Conservation (phyloP, 2,888 invertebrate genomes). For the Acrocera orbiculus region DNA sequence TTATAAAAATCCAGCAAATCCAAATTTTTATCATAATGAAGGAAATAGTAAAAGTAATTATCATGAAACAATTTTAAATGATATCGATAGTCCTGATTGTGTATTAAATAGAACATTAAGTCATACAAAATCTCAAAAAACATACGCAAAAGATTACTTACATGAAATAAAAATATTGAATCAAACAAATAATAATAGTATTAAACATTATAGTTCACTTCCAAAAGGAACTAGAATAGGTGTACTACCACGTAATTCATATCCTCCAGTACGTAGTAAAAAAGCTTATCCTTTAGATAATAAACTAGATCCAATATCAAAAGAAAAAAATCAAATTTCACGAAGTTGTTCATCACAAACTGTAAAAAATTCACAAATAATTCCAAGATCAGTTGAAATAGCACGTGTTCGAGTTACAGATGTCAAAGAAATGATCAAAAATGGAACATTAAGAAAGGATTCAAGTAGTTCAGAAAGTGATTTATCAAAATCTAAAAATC, state of each 20-base stretch:
- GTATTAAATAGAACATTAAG: conserved; percentile 15
- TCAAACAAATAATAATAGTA: conserved; percentile 21
- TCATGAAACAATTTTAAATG: conserved; percentile 2
- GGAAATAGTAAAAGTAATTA: conserved; percentile 3
- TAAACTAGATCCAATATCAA: too few relatives aligned
- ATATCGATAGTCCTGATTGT: conserved; percentile 10
- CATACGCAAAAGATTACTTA: conserved; percentile 26
- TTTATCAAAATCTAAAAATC: conserved; percentile 34
- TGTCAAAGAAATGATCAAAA: conserved; percentile 28
- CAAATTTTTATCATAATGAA: conserved; percentile 10
- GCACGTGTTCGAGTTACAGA: conserved; percentile 29
- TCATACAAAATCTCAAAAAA: conserved; percentile 5
- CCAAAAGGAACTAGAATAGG: conserved; percentile 35
- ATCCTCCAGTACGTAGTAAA: conserved; percentile 41
- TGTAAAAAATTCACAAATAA: conserved; percentile 27
- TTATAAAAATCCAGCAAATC: conserved; percentile 36
- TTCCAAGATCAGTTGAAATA: conserved; percentile 29
- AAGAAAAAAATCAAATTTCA: conserved; percentile 32
- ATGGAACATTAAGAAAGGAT: conserved; percentile 22
- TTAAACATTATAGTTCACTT: conserved; percentile 25
- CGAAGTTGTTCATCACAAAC: conserved; percentile 45
- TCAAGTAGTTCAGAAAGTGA: conserved; percentile 39
- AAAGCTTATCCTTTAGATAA: conserved; percentile 23
- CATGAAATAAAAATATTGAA: conserved; percentile 29
- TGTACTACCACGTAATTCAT: conserved; percentile 44